Evolutionary conservation across 2,113 vertebrate genomes (phyloP).

Genomic region (Orientallactaga bullata): DNA sequence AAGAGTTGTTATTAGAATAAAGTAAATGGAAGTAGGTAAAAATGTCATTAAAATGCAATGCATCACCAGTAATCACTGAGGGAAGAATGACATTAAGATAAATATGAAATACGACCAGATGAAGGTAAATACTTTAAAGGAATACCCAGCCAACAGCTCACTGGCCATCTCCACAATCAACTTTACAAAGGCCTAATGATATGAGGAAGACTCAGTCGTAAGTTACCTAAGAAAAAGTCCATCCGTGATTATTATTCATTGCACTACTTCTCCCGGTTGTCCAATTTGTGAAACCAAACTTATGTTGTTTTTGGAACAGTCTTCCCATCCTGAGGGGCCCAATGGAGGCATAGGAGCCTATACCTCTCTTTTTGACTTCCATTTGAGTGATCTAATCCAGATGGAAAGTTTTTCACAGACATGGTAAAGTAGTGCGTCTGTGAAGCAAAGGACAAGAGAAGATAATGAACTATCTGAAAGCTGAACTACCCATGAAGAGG

Average conservation of each 20-base stretch:
- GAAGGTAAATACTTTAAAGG: constrained; percentile 56
- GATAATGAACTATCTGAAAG: constrained; percentile 76
- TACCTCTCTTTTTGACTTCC: constrained; percentile 65
- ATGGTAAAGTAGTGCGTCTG: constrained; percentile 70
- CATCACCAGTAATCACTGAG: constrained; percentile 65
- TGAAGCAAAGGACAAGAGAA: constrained; percentile 73
- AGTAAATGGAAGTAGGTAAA: constrained; percentile 64
- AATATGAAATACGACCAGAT: constrained; percentile 66
- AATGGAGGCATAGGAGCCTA: constrained; percentile 52
- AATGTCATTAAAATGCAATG: constrained; percentile 75
- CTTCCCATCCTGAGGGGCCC: constrained; percentile 57
- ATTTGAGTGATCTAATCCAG: constrained; percentile 78
- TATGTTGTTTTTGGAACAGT: constrained; percentile 76
- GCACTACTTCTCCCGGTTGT: constrained; percentile 64
- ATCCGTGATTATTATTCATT: constrained; percentile 63
- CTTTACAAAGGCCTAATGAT: constrained; percentile 26
- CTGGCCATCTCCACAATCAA: constrained; percentile 1
- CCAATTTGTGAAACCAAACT: constrained; percentile 68
- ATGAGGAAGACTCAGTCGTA: constrained; percentile 30
- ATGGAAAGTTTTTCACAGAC: constrained; percentile 74
- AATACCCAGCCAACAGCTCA: constrained; percentile 31
- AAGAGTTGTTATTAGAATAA: constrained; percentile 42
- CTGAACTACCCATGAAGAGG: constrained; percentile 75
- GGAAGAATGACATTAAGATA: constrained; percentile 72
- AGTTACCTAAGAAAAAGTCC: constrained; percentile 46